Conservation (phyloP, 2,113 vertebrate species). For the Dromaius novaehollandiae region DNA sequence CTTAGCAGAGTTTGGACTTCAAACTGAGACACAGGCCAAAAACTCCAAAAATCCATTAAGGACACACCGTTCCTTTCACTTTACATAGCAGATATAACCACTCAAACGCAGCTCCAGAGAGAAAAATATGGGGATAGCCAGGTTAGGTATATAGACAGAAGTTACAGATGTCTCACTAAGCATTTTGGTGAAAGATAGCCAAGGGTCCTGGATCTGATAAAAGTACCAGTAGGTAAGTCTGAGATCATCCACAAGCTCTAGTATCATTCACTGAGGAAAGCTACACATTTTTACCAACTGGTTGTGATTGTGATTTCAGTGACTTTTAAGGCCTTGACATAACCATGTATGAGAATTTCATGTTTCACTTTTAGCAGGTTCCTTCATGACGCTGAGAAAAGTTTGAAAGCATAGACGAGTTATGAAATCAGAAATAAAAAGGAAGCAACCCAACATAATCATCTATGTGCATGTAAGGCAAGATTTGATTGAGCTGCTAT, state of each 20-base stretch:
- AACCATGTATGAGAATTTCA: fast-evolving
- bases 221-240: background rate
- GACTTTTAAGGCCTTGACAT: background rate
- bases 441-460: background rate
- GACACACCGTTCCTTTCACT: background rate
- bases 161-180: background rate
- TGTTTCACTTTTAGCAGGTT: background rate
- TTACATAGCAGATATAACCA: background rate
- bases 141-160: background rate
- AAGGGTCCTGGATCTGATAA: background rate
- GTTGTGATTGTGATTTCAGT: background rate
- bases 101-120: background rate
- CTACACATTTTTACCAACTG: background rate
- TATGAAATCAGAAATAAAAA: background rate
- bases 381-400: background rate
- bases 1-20: too few relatives aligned
- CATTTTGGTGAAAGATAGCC: background rate
- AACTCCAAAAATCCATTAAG: background rate
- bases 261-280: background rate
- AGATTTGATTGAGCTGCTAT: background rate
- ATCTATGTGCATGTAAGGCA: background rate
- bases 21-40: background rate
- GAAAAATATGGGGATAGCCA: fast-evolving
- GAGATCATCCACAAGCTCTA: background rate
- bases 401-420: background rate